These are phyloP conservation scores for Hololepta plana DNA, from an alignment of 2,888 invertebrate genomes.

Conservation along the genomic window DNA sequence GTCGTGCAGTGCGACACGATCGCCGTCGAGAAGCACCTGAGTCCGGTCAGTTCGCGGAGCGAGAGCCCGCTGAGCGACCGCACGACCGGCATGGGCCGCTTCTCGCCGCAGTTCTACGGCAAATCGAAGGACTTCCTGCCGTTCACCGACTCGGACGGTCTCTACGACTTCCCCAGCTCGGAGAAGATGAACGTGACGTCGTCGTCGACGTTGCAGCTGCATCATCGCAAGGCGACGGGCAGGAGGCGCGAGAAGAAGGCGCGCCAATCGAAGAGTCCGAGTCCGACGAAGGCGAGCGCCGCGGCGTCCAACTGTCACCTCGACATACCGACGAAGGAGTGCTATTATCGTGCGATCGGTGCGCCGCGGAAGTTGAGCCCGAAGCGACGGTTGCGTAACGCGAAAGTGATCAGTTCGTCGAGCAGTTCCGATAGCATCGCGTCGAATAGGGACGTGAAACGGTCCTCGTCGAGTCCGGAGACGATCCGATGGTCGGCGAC, in stretches of 20 bases:
- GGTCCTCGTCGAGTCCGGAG: slow-evolving; percentile 26
- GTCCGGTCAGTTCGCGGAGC: slow-evolving; percentile 61
- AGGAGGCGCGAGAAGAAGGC: slow-evolving; percentile 43
- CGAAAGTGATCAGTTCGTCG: slow-evolving; percentile 35
- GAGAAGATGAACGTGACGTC: slow-evolving; percentile 34
- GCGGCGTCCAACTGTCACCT: slow-evolving; percentile 35
- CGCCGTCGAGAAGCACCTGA: slow-evolving; percentile 36
- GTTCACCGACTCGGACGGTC: slow-evolving; percentile 62
- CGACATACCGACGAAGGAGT: slow-evolving; percentile 37
- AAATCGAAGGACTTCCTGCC: slow-evolving; percentile 41
- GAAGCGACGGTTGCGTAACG: slow-evolving; percentile 34
- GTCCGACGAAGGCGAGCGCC: slow-evolving; percentile 35
- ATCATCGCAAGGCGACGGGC: slow-evolving; percentile 41
- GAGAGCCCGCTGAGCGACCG: slow-evolving; percentile 63
- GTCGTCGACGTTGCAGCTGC: slow-evolving; percentile 28
- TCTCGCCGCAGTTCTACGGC: slow-evolving; percentile 56
- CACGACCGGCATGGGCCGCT: slow-evolving; percentile 41
- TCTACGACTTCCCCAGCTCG: slow-evolving; percentile 64
- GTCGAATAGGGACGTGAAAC: slow-evolving; percentile 23
- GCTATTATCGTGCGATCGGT: slow-evolving; percentile 18
- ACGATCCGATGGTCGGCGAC: slow-evolving; percentile 26
- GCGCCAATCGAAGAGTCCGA: slow-evolving; percentile 30
- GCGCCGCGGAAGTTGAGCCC: slow-evolving; percentile 35
- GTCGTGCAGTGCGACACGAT: slow-evolving; percentile 33
- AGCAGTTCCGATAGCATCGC: slow-evolving; percentile 37